Evolutionary conservation across 2,113 vertebrate genomes (phyloP).

Genomic region (Syngnathus scovelli): DNA sequence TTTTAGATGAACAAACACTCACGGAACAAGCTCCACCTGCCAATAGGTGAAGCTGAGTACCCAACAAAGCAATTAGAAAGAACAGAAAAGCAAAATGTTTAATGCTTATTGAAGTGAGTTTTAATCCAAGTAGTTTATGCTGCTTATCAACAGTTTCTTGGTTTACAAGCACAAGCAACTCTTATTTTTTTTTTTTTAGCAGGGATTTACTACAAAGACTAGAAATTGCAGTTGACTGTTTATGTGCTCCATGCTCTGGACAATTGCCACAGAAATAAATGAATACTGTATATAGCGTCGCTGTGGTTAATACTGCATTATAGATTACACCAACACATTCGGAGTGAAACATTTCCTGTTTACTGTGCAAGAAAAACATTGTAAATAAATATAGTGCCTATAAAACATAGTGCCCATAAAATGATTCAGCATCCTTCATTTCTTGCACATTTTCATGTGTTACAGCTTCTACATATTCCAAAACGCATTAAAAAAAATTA

Average conservation of each 20-base stretch:
- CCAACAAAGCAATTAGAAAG: not conserved
- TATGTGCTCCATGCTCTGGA: not conserved
- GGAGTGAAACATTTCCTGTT: no score
- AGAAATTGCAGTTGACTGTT: not conserved
- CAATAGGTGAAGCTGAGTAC: not conserved
- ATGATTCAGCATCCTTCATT: no score
- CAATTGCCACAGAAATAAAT: not conserved
- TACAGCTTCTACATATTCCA: no score
- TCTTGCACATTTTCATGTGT: no score
- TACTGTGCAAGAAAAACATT: no score
- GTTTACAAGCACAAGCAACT: not conserved
- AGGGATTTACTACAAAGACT: not conserved
- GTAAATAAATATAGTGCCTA: no score
- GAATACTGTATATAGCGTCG: not conserved
- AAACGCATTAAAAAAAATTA: no score
- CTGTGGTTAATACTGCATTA: not conserved
- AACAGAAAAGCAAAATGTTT: conserved; percentile 8
- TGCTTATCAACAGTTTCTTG: not conserved
- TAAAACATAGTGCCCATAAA: no score
- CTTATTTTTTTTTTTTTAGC: not conserved
- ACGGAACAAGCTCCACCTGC: conserved; percentile 2
- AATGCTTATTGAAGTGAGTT: conserved; percentile 10
- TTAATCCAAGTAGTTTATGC: not conserved
- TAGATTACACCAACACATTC: not conserved
- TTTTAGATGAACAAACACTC: conserved; percentile 27